Evolutionary conservation across 1,140 invertebrate species (phyloP), one percentile per base, ranked within the genome.

Genomic region (Pachypsylla venusta): DNA sequence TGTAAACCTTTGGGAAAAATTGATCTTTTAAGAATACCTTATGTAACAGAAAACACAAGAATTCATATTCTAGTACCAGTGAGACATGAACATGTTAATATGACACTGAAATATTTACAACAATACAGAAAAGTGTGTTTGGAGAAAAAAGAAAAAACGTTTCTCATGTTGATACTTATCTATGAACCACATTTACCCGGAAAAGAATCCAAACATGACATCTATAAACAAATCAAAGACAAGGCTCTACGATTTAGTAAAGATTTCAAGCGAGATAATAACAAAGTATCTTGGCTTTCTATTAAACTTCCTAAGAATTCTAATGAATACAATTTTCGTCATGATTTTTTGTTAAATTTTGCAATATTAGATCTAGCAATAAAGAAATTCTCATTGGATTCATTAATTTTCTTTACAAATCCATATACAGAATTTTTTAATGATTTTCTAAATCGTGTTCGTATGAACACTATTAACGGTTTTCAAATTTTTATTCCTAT

Each of bases 21-120:
- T 2, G 87, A 94, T 72, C 80, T 93, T 39, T 76, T 93, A 7
- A 80, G 85, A 2, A 85, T 89, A 67, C 89, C 91, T 1, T 94
- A 93, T 71, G 89, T 94, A 1, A 95, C 88, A 0, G 92, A 95
- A 76, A 89, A 84, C 67, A 81, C 82, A 2, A 73, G 85, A 63
- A 79, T 95, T 1, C 81, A 83, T 63, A 73, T 94, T 57, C 68
- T 94, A 60, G 66, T 94, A 27, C 79, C 81, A 0, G 71, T 87
- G 0, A 72, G 76, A 62, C 71, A 73, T 19, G 65, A 68, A 1
- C 77, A 80, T 60, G 74, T 73, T 27, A 65, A 69, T 14, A 69
- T 75, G 10, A 76, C 77, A 7, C 64, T 79, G 14, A 72, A 75
- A 5, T 92, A 92, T 70, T 71, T 92, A 14, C 73, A 79, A 42